Conservation (phyloP, 1,140 invertebrate species). For the Dinoponera quadriceps region DNA sequence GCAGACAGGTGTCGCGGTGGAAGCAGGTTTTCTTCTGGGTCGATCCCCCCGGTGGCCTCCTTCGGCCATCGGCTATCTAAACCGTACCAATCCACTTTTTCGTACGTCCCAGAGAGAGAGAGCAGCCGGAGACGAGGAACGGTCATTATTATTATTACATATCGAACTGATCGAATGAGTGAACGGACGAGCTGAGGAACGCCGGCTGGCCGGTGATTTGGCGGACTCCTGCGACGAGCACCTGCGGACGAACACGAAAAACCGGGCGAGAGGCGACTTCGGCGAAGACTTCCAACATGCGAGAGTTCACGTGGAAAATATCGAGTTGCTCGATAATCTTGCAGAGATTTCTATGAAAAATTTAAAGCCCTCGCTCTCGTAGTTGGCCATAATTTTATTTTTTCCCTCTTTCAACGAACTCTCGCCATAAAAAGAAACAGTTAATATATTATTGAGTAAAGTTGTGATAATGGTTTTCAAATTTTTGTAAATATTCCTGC, state of each 20-base stretch:
- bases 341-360: no score
- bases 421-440: no score
- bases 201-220: background rate
- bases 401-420: no score
- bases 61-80: constrained; percentile 24
- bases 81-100: constrained; percentile 42
- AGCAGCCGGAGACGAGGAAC: background rate
- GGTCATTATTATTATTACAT: background rate
- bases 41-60: constrained; percentile 38
- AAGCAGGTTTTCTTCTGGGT: constrained; percentile 74
- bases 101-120: background rate
- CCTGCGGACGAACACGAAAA: background rate
- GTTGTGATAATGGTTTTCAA: no score
- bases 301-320: no score
- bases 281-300: no score
- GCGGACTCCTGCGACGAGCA: background rate
- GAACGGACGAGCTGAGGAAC: background rate
- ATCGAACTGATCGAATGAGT: background rate
- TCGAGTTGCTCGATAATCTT: no score
- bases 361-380: no score
- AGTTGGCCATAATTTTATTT: no score
- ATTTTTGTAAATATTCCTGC: no score
- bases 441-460: no score
- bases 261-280: background rate
- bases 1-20: constrained; percentile 74